Evolutionary conservation across 1,140 invertebrate genomes (phyloP), one percentile per base, ranked within the genome.

Genomic region (Caenorhabditis tropicalis): DNA sequence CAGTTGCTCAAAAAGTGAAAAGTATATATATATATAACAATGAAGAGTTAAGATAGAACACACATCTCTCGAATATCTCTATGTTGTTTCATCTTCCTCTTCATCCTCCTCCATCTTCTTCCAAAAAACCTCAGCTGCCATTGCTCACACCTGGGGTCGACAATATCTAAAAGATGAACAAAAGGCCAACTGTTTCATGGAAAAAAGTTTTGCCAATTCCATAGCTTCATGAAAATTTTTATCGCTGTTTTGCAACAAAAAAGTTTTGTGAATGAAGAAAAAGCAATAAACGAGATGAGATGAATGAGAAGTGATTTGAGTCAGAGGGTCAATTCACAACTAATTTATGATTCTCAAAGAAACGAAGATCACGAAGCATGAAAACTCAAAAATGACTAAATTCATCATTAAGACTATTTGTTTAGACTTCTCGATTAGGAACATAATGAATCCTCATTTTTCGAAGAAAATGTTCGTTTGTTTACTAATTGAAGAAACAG

Each of bases 401-500:
- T 65, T 65, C 58, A 65, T 65, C 31, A 43, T 56, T 24, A 12
- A 51, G 19, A 51, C 16, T n/a, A n/a, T n/a, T n/a, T n/a, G n/a
- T 16, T 46, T 46, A 19, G 49, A 51, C 16, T 51, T 9, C 53
- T 56, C 53, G 29, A 56, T 56, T 56, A 27, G 53, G 24, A 56
- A 12, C 39, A 43, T 5, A 43, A 43, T 43, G 39, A 43, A 51
- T 65, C 15, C 19, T 36, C 31, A 6, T 4, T 36, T 65, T 74
- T 21, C 24, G n/a, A 31, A n/a, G 33, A 74, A 74, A 46, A 74
- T 46, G 65, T 43, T 46, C 65, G 36, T 74, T 43, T 74, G 65
- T 74, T 74, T 74, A 74, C 65, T 74, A 74, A 74, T 74, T 74
- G 36, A 46, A 15, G 36, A 33, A 74, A 74, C 33, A 43, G 29